phyloP scores from a whole-genome alignment of 2,113 vertebrate genomes.

The Lagopus leucura region DNA sequence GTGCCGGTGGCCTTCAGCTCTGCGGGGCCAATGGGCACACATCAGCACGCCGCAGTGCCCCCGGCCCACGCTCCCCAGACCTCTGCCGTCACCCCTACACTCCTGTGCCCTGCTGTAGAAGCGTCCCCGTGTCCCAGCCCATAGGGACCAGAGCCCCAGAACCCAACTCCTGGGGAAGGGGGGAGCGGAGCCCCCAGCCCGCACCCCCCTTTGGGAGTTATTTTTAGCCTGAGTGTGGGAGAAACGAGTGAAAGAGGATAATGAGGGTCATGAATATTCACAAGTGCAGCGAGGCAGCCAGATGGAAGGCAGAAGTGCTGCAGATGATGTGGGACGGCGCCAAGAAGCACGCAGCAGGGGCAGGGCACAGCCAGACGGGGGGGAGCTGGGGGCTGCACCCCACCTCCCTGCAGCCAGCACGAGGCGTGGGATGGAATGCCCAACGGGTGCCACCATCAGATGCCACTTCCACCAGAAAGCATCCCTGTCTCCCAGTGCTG shows the following conservation, averaged over 20 bases:
- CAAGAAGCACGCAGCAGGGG: conserved; percentile 30
- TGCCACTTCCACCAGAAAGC: background rate
- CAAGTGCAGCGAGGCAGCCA: conserved; percentile 55
- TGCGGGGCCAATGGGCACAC: conserved; percentile 24
- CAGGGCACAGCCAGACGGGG: background rate
- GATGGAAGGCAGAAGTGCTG: conserved; percentile 74
- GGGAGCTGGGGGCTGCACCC: too few species aligned
- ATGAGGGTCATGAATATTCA: conserved; percentile 75
- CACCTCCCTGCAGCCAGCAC: background rate
- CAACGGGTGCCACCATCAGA: background rate
- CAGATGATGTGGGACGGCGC: conserved; percentile 71
- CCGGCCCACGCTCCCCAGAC: background rate
- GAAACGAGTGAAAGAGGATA: conserved; percentile 63
- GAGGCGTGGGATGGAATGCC: background rate
- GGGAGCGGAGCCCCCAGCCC: fast-evolving
- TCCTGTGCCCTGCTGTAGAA: background rate
- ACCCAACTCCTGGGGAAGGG: background rate
- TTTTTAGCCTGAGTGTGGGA: conserved; percentile 69
- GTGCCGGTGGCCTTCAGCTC: conserved; percentile 94
- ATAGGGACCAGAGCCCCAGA: background rate
- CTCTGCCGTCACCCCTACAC: background rate
- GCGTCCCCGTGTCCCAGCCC: background rate
- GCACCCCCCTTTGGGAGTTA: conserved; percentile 26
- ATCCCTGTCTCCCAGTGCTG: background rate
- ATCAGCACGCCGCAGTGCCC: background rate